Conservation (phyloP, 2,113 vertebrate genomes). For the Pelvicachromis taeniatus region DNA sequence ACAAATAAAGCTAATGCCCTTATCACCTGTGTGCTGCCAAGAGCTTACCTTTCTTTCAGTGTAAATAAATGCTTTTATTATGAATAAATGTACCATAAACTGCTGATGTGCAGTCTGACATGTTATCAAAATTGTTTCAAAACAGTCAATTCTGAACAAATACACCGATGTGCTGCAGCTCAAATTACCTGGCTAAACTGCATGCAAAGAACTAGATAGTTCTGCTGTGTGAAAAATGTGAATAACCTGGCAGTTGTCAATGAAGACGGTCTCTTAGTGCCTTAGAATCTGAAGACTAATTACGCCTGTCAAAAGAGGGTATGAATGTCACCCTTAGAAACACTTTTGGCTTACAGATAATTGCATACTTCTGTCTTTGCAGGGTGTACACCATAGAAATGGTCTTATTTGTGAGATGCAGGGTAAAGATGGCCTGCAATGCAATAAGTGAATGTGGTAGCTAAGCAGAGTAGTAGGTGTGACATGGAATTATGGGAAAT, state of each 20-base stretch:
- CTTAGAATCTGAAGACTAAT: slow-evolving; percentile 73
- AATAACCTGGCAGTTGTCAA: slow-evolving; percentile 44
- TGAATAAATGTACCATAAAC: neutral
- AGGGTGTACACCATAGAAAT: slow-evolving; percentile 81
- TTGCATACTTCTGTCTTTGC: slow-evolving; percentile 79
- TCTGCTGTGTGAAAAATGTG: slow-evolving; percentile 31
- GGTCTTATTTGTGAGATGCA: slow-evolving; percentile 73
- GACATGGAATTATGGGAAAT: slow-evolving; percentile 75
- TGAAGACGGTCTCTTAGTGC: slow-evolving; percentile 54
- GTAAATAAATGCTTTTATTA: neutral
- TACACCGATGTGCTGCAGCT: neutral
- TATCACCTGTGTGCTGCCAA: neutral
- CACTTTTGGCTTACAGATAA: slow-evolving; percentile 77
- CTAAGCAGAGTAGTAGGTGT: slow-evolving; percentile 72
- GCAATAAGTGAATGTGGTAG: slow-evolving; percentile 69
- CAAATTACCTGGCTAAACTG: neutral
- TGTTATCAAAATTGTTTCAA: neutral
- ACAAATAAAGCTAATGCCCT: neutral
- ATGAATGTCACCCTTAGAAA: slow-evolving; percentile 79
- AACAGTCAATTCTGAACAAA: neutral
- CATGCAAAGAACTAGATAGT: slow-evolving; percentile 9
- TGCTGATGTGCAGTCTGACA: neutral
- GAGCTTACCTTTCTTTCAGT: neutral
- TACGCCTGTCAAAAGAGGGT: slow-evolving; percentile 68
- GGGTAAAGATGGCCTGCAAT: slow-evolving; percentile 38